Evolutionary conservation across 1,140 invertebrate species (phyloP).

Genomic region (Drosophila ogumai): DNA sequence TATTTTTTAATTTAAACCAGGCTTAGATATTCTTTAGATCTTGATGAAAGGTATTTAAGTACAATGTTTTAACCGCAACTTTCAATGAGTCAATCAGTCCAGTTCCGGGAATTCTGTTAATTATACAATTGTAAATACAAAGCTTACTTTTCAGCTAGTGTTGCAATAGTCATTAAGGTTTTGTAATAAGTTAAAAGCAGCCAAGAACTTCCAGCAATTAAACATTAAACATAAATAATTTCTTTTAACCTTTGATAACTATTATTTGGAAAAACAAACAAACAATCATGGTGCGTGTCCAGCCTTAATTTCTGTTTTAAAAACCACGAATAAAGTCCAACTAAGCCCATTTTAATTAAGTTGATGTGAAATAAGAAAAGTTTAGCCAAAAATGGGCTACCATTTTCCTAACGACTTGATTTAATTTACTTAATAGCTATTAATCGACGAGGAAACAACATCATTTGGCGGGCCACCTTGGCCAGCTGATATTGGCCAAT

Average conservation of each 20-base stretch:
- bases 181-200: background rate
- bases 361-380: conserved; percentile 8
- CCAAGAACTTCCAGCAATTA: background rate
- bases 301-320: background rate
- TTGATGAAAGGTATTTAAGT: background rate
- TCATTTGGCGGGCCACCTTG: conserved; percentile 33
- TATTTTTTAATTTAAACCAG: too few relatives aligned
- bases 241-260: conserved; percentile 6
- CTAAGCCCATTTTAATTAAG: background rate
- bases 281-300: conserved; percentile 2
- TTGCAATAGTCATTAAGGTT: background rate
- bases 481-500: conserved; percentile 37
- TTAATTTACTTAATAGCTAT: conserved; percentile 59
- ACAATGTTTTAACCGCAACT: background rate
- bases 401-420: conserved; percentile 28
- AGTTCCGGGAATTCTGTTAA: background rate
- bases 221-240: background rate
- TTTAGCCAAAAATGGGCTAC: conserved; percentile 3
- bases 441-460: conserved; percentile 59
- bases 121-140: background rate
- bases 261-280: background rate
- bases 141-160: background rate
- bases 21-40: background rate
- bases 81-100: background rate
- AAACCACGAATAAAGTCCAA: conserved; percentile 1